These are phyloP conservation scores for Choloepus didactylus DNA, from an alignment of 2,797 vertebrate species.

Conservation along the genomic window DNA sequence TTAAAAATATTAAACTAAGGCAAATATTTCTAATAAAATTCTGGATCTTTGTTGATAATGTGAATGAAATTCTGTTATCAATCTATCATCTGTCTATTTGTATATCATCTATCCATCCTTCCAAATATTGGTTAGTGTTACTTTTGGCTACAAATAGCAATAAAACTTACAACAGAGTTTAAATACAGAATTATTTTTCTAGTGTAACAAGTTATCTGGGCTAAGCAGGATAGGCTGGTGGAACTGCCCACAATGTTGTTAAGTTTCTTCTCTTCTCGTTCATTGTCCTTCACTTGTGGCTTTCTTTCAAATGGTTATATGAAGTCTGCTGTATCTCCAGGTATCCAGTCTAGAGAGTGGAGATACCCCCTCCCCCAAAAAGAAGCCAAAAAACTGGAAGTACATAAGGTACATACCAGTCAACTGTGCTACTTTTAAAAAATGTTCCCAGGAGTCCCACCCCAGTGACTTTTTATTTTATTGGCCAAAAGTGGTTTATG, in stretches of 20 bases:
- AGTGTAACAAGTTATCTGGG: background rate
- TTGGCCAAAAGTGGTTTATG: background rate
- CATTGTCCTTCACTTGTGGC: background rate
- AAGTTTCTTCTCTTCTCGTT: background rate
- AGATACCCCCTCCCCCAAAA: too few species aligned
- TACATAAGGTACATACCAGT: background rate
- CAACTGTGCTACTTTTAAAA: background rate
- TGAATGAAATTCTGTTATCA: slow-evolving; percentile 2
- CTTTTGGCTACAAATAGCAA: background rate
- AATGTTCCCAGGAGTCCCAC: background rate
- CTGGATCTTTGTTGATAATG: background rate
- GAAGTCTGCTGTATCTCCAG: background rate
- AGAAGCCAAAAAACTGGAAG: background rate
- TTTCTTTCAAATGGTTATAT: background rate
- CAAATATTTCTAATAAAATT: slow-evolving; percentile 16
- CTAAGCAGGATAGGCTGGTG: background rate
- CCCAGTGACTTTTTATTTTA: background rate
- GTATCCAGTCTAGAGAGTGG: background rate
- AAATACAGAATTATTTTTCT: background rate
- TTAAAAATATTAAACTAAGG: slow-evolving; percentile 8
- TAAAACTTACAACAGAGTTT: background rate
- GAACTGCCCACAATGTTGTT: background rate
- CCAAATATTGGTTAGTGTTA: background rate
- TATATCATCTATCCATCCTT: background rate
- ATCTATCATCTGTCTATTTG: background rate